These are phyloP conservation scores for Rhineura floridana DNA, from an alignment of 2,113 vertebrate species.

Conservation along the genomic window DNA sequence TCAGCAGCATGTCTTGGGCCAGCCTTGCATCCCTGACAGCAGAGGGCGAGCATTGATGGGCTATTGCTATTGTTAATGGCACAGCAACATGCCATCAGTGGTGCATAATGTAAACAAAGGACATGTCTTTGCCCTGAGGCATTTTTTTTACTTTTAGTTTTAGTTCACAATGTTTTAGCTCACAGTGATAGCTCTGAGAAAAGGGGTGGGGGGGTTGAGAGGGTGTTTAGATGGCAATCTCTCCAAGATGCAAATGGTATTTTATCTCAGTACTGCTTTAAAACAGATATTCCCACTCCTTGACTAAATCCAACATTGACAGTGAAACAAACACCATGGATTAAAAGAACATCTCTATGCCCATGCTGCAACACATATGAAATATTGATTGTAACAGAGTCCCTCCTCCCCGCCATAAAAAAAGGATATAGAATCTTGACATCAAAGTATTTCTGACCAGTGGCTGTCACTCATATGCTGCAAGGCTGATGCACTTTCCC, in stretches of 20 bases:
- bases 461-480: conserved; percentile 16
- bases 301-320: not conserved
- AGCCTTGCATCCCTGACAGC: not conserved
- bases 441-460: conserved; percentile 14
- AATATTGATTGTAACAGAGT: conserved; percentile 20
- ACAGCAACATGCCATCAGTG: not conserved
- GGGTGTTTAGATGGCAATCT: not conserved
- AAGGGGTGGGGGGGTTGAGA: not conserved
- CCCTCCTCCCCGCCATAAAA: not conserved
- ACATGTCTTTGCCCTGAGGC: not conserved
- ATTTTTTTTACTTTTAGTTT: too few species aligned
- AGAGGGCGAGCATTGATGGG: not conserved
- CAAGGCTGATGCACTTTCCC: conserved; percentile 16
- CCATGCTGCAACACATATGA: not conserved
- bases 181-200: not conserved
- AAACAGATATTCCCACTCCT: not conserved
- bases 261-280: not conserved
- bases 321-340: not conserved
- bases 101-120: not conserved
- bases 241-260: not conserved
- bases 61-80: not conserved
- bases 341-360: not conserved
- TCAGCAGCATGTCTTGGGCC: too few species aligned
- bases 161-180: too few species aligned
- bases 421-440: conserved; percentile 42